Evolutionary conservation across 2,797 vertebrate species (phyloP).

Genomic region (Micropoecilia bifurca): DNA sequence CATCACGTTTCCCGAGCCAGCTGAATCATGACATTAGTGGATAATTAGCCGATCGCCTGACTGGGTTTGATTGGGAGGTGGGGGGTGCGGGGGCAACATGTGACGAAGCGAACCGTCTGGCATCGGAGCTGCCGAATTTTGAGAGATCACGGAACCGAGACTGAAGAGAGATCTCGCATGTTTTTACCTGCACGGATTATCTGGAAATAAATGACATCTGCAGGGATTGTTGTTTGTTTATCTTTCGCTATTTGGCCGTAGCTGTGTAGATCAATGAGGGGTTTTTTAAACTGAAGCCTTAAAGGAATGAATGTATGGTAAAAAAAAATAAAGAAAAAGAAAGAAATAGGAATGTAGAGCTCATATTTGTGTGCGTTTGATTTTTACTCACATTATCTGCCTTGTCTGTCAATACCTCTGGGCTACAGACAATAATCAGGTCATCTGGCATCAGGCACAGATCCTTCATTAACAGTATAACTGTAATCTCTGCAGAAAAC

Average conservation of each 20-base stretch:
- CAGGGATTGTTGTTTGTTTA: conserved; percentile 13
- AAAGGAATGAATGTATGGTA: conserved; percentile 24
- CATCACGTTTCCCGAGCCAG: conserved; percentile 67
- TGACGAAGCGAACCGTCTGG: conserved; percentile 32
- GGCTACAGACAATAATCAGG: conserved; percentile 69
- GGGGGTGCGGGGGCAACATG: conserved; percentile 48
- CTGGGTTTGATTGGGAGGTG: conserved; percentile 57
- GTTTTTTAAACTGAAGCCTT: conserved; percentile 27
- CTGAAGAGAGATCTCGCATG: conserved; percentile 40
- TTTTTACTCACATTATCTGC: conserved; percentile 29
- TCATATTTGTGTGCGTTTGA: conserved; percentile 4
- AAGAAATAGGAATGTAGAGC: neutral
- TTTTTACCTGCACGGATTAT: conserved; percentile 42
- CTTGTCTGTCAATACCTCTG: conserved; percentile 14
- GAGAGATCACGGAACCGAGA: conserved; percentile 12
- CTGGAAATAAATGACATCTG: conserved; percentile 49
- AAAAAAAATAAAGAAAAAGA: neutral
- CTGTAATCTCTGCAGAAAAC: conserved; percentile 63
- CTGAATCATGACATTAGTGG: conserved; percentile 78
- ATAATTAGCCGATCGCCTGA: conserved; percentile 81
- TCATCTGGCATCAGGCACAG: conserved; percentile 61
- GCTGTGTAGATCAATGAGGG: conserved; percentile 26
- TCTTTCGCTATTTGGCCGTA: neutral
- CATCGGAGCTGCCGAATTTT: conserved; percentile 5
- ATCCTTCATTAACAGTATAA: conserved; percentile 69